These are phyloP conservation scores for Chelonus insularis DNA, from an alignment of 1,140 invertebrate species.

Conservation along the genomic window DNA sequence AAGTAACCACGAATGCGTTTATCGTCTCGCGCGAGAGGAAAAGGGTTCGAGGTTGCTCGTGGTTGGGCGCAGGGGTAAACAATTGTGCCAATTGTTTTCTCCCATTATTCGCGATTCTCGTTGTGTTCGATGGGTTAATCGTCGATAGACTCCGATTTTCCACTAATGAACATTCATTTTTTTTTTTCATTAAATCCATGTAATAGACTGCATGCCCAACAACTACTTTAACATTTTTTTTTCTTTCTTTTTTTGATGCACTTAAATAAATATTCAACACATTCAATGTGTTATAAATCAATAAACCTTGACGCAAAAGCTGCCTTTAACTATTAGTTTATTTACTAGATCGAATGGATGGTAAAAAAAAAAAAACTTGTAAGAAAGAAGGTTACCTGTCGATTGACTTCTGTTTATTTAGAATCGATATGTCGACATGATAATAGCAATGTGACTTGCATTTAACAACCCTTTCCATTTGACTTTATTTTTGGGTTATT, in stretches of 20 bases:
- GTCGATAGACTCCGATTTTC: conserved; percentile 37
- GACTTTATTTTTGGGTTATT: no score
- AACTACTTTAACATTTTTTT: no score
- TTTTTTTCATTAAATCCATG: not conserved
- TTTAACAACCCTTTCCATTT: not conserved
- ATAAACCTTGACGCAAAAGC: conserved; percentile 39
- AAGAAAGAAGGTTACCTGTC: conserved; percentile 35
- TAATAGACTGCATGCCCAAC: no score
- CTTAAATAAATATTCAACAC: not conserved
- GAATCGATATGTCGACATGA: conserved; percentile 38
- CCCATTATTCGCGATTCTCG: conserved; percentile 34
- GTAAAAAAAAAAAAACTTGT: conserved; percentile 4
- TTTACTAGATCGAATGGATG: conserved; percentile 31
- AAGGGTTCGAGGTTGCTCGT: conserved; percentile 9
- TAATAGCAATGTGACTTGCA: conserved; percentile 23
- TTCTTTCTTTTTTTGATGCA: no score
- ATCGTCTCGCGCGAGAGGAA: conserved; percentile 25
- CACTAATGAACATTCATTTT: conserved; percentile 12
- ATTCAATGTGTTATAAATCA: conserved; percentile 28
- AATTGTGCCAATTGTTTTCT: conserved; percentile 46
- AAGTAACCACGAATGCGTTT: conserved; percentile 23
- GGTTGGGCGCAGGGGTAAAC: conserved; percentile 39
- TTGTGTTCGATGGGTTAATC: conserved; percentile 36
- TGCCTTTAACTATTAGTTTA: conserved; percentile 39
- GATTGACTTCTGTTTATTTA: conserved; percentile 38